Evolutionary conservation across 2,113 vertebrate species (phyloP).

Genomic region (Takifugu bimaculatus): DNA sequence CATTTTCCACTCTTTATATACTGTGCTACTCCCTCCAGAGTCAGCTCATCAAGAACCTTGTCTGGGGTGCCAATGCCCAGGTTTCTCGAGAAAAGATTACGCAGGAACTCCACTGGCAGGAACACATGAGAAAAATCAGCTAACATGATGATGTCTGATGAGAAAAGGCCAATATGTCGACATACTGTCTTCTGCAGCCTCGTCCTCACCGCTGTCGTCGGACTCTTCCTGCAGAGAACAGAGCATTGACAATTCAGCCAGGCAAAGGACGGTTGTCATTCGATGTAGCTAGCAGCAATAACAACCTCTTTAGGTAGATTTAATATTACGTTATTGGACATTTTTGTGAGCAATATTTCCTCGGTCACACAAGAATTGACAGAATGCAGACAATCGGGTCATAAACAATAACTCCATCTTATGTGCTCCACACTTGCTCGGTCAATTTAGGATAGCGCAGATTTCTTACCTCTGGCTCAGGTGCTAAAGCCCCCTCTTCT

Average conservation of each 20-base stretch:
- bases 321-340: too few species aligned
- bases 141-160: neutral
- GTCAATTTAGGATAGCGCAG: neutral
- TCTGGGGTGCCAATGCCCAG: constrained; percentile 80
- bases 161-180: constrained; percentile 7
- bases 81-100: constrained; percentile 82
- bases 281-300: too few species aligned
- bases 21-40: constrained; percentile 79
- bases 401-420: neutral
- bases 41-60: constrained; percentile 84
- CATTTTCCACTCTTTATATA: constrained; percentile 85
- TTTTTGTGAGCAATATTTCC: too few species aligned
- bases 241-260: neutral
- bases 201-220: constrained; percentile 75
- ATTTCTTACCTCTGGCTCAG: constrained; percentile 60
- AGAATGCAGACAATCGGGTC: neutral
- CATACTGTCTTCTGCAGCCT: constrained; percentile 79
- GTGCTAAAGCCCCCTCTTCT: constrained; percentile 54
- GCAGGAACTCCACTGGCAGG: constrained; percentile 86
- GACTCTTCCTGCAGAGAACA: constrained; percentile 61
- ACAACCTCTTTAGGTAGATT: too few species aligned
- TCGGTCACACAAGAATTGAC: too few species aligned
- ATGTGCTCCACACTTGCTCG: neutral
- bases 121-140: neutral
- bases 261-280: too few species aligned